Percentiles rank a stretch among this genome's conserved stretches.
Evolutionary conservation across 1,140 invertebrate species (phyloP).

Genomic region (Lucilia cuprina): DNA sequence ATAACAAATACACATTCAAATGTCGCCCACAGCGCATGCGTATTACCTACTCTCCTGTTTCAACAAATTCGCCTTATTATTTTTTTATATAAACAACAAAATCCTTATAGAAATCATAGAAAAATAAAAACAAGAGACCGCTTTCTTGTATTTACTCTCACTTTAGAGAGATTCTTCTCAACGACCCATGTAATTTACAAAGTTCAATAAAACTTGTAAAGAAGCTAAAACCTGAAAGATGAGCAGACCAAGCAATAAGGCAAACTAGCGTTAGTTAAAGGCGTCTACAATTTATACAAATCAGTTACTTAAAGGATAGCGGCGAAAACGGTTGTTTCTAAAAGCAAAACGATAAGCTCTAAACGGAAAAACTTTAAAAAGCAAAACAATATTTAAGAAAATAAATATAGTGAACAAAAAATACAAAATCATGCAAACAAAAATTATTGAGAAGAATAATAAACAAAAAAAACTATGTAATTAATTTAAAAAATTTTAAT

Average conservation of each 20-base stretch:
- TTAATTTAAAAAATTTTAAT: not conserved
- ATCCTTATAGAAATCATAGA: not conserved
- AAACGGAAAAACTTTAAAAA: not conserved
- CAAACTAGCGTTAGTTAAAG: not conserved
- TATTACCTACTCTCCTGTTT: not conserved
- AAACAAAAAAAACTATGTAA: not conserved
- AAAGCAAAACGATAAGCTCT: not conserved
- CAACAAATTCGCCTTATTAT: not conserved
- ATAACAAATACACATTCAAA: not conserved
- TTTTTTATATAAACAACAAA: not conserved
- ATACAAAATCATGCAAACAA: not conserved
- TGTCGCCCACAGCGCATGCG: not conserved
- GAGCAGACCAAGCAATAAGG: not conserved
- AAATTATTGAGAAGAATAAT: not conserved
- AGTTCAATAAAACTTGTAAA: slow-evolving; percentile 11
- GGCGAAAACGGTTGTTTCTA: not conserved
- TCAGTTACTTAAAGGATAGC: slow-evolving; percentile 3
- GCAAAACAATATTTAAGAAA: not conserved
- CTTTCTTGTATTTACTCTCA: not conserved
- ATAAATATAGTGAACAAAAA: not conserved
- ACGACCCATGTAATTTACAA: not conserved
- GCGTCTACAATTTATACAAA: not conserved
- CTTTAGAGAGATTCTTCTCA: not conserved
- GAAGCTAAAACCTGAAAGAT: not conserved
- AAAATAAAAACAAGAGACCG: not conserved